These are phyloP conservation scores for Agrochola lota DNA, from an alignment of 2,888 invertebrate genomes.

Conservation along the genomic window DNA sequence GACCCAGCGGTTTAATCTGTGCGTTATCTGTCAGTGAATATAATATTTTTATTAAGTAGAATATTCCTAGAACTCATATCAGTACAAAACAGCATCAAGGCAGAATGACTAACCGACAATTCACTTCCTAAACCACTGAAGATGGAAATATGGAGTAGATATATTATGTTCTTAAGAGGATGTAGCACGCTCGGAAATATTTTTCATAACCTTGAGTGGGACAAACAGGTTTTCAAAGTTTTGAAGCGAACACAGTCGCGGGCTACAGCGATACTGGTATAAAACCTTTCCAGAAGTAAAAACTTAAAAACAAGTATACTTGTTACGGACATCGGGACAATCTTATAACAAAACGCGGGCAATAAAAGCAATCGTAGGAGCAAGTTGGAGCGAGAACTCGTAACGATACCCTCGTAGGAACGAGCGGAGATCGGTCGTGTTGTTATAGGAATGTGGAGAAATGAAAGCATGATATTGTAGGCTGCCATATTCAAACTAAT, in stretches of 20 bases:
- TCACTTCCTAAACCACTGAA: background rate
- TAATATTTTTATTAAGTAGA: background rate
- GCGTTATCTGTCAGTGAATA: background rate
- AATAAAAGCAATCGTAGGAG: constrained; percentile 61
- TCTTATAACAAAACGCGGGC: constrained; percentile 38
- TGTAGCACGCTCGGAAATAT: background rate
- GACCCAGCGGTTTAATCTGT: background rate
- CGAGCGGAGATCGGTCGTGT: background rate
- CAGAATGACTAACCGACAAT: background rate
- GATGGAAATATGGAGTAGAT: background rate
- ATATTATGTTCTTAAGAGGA: background rate
- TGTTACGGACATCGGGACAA: constrained; percentile 46
- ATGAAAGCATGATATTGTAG: constrained; percentile 1
- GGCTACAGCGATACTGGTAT: constrained; percentile 17
- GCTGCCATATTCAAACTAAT: background rate
- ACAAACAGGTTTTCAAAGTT: constrained; percentile 34
- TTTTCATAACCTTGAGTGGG: constrained; percentile 2
- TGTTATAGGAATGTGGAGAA: background rate
- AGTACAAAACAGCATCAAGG: background rate
- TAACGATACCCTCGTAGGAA: constrained; percentile 18
- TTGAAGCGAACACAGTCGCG: background rate
- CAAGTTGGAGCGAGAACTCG: constrained; percentile 54
- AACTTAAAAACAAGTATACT: constrained; percentile 47
- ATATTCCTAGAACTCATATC: too few species aligned
- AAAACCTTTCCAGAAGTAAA: constrained; percentile 43